phyloP scores from a whole-genome alignment of 1,140 invertebrate species.

The Drosophila jambulina region DNA sequence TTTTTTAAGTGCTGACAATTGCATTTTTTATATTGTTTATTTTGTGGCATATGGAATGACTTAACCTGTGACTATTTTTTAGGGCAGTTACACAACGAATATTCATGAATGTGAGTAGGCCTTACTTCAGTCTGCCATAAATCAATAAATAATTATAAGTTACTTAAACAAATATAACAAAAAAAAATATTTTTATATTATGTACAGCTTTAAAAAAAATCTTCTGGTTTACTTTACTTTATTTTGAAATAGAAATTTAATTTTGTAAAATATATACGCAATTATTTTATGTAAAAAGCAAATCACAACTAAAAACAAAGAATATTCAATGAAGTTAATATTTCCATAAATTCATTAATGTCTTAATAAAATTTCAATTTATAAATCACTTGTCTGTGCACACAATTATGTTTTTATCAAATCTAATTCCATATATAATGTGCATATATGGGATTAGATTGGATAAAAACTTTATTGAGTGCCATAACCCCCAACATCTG shows the following conservation, averaged over 20 bases:
- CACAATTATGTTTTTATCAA: slow-evolving; percentile 4
- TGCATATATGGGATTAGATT: no score
- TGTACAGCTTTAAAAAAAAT: neutral
- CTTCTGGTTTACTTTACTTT: neutral
- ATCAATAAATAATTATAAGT: neutral
- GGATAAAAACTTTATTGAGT: no score
- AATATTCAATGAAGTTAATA: neutral
- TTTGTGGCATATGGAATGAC: neutral
- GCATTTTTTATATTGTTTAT: slow-evolving; percentile 16
- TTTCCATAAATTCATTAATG: no score
- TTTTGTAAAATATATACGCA: neutral
- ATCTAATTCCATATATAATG: neutral
- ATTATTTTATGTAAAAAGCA: neutral
- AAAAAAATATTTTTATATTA: neutral
- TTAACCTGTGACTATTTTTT: neutral
- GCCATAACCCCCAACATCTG: slow-evolving; percentile 1
- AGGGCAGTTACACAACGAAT: neutral
- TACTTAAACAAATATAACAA: neutral
- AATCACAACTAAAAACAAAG: no score
- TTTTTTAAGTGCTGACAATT: neutral
- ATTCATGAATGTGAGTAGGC: neutral
- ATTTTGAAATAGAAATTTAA: neutral
- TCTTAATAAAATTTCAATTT: neutral
- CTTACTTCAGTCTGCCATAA: rapidly evolving
- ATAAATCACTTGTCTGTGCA: neutral